These are phyloP conservation scores for Drosophila aldrichi DNA, from an alignment of 2,888 invertebrate species.

Conservation along the genomic window DNA sequence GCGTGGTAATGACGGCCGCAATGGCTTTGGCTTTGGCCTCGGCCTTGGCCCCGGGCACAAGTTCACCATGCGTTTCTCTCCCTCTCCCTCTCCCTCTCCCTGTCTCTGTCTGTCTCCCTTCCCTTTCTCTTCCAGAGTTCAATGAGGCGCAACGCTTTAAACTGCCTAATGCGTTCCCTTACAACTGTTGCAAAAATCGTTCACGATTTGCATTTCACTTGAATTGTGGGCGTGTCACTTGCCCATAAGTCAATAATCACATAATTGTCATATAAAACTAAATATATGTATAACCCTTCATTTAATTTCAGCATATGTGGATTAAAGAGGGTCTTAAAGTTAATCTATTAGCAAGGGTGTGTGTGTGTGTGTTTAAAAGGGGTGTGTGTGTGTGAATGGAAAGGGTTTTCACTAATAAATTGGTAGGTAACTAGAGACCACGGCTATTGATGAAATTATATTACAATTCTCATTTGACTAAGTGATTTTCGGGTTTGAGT, in stretches of 20 bases:
- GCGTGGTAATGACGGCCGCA: conserved; percentile 71
- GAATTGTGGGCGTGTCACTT: conserved; percentile 45
- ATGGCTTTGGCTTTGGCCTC: conserved; percentile 15
- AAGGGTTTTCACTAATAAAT: conserved; percentile 43
- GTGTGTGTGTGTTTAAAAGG: conserved; percentile 6
- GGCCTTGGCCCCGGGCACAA: conserved; percentile 31
- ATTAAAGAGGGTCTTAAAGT: conserved; percentile 28
- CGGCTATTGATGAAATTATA: conserved; percentile 17
- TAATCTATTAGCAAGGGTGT: conserved; percentile 26
- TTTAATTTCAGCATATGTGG: conserved; percentile 44
- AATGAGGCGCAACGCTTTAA: conserved; percentile 74
- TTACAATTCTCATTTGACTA: conserved; percentile 14
- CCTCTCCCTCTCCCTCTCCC: not conserved
- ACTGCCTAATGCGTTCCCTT: conserved; percentile 32
- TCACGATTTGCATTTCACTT: conserved; percentile 42
- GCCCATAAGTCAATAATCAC: conserved; percentile 60
- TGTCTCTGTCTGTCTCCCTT: conserved; percentile 6
- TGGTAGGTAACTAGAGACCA: conserved; percentile 30
- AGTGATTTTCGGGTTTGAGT: not conserved
- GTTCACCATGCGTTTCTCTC: not conserved
- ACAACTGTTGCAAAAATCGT: conserved; percentile 52
- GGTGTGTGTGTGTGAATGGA: conserved; percentile 8
- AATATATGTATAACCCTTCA: conserved; percentile 46
- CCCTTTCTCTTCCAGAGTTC: conserved; percentile 30
- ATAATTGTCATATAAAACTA: conserved; percentile 47